Evolutionary conservation across 2,888 invertebrate genomes (phyloP).

Genomic region (Zhuqinia jingwanae): DNA sequence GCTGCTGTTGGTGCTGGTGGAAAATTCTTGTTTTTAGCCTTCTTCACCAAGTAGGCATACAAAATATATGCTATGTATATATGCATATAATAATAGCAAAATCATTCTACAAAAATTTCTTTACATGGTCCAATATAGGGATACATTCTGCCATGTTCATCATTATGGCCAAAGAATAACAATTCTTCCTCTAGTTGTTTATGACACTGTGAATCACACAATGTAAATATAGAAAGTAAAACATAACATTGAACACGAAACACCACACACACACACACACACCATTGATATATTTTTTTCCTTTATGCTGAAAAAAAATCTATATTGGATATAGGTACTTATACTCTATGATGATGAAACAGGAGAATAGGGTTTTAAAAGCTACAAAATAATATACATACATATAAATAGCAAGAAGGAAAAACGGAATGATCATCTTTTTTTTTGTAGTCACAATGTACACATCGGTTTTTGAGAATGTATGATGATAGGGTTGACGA

Average conservation of each 20-base stretch:
- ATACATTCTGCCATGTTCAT: background rate
- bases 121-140: background rate
- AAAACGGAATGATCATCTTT: background rate
- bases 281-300: constrained; percentile 25
- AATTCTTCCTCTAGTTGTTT: constrained; percentile 20
- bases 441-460: background rate
- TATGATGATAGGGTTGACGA: constrained; percentile 28
- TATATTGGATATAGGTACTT: too few relatives aligned
- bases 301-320: background rate
- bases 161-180: constrained; percentile 11
- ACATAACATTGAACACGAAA: background rate
- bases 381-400: background rate
- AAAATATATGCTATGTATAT: background rate
- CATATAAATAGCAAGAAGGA: too few relatives aligned
- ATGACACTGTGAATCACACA: constrained; percentile 16
- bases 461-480: constrained; percentile 18
- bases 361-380: background rate
- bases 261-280: background rate
- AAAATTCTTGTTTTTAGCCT: too few relatives aligned
- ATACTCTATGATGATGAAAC: background rate
- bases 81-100: background rate
- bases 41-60: constrained; percentile 1
- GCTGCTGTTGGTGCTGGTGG: background rate
- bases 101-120: background rate
- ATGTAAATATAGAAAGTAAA: constrained; percentile 34